Conservation (phyloP, 2,797 vertebrate genomes). For the Nannoperca australis region DNA sequence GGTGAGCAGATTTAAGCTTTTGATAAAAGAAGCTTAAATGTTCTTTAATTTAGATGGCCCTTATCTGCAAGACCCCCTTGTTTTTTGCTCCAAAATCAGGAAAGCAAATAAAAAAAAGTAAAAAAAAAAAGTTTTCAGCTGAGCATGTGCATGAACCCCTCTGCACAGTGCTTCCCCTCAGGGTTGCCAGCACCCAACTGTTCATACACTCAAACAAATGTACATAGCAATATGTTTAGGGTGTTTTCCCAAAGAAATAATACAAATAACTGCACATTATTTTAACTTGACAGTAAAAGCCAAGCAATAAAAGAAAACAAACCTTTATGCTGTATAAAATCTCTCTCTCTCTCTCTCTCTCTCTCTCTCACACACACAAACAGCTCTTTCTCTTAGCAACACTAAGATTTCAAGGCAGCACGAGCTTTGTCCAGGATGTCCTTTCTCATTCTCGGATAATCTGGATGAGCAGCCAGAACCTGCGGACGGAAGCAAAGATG, state of each 20-base stretch:
- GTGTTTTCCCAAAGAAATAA: conserved; percentile 16
- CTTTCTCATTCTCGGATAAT: conserved; percentile 96
- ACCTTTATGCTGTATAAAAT: no score
- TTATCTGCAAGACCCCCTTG: neutral
- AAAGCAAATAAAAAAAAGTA: neutral
- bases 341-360: neutral
- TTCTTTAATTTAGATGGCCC: neutral
- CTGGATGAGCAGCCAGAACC: conserved; percentile 93
- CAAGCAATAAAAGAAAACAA: conserved; percentile 24
- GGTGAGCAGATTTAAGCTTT: neutral
- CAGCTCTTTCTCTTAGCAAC: neutral
- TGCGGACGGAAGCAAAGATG: conserved; percentile 61
- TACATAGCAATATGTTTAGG: conserved; percentile 10
- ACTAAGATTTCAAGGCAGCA: conserved; percentile 88
- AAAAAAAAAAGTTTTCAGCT: conserved; percentile 8
- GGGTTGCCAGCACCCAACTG: conserved; percentile 35
- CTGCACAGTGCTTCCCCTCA: conserved; percentile 29
- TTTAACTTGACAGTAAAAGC: conserved; percentile 26
- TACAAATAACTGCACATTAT: conserved; percentile 16
- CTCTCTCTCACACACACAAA: neutral
- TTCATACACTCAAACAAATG: conserved; percentile 8
- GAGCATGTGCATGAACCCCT: conserved; percentile 12
- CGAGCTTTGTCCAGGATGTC: conserved; percentile 98
- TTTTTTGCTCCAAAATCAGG: conserved; percentile 9
- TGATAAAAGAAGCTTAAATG: conserved; percentile 3